Base-by-base conservation (phyloP, 2,888 invertebrate species). In the Acanthosoma haemorrhoidale region DNA sequence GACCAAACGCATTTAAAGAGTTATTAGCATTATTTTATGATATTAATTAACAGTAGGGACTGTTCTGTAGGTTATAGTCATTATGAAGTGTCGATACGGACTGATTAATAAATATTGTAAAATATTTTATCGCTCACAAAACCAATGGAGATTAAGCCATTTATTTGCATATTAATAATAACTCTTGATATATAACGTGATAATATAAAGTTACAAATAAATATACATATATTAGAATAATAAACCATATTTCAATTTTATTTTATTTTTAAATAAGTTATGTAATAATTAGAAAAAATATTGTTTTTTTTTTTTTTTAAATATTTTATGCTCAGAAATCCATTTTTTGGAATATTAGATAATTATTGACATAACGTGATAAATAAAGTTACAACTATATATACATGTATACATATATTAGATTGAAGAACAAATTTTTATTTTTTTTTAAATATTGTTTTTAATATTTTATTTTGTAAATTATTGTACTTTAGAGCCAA, bases 71-170 rank as follows among this genome's bases (percentile, higher is more conserved):
- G n/a, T n/a, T 39, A 64, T 64, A 64, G 39, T 41, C 16, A 16
- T 64, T 25, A 64, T 25, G 51, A 41, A 64, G 41, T 39, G n/a
- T n/a, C n/a, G 39, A 64, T 64, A 64, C 29, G 41, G 64, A 36
- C 64, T 64, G 29, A 39, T 64, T 8, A 39, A 39, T 41, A 64
- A 41, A 39, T 64, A 39, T 41, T 38, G 25, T 5, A 25, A 21
- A 38, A 64, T 64, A 64, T 64, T 64, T 64, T 64, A 64, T 64
- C 41, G 64, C 64, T 64, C 64, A 64, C 39, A 64, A 64, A 61
- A 29, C 29, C 41, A 64, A 41, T 41, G 29, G 29, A 15, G 15
- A 34, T 25, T 64, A 18, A 16, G 21, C 41, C 41, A 64, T 38
- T 41, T 41, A 29, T 39, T 29, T 25, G 39, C 25, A 41, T 41